Percentiles rank a stretch among this genome's conserved stretches.
phyloP scores from a whole-genome alignment of 1,140 invertebrate species.

The Drosophila varians region DNA sequence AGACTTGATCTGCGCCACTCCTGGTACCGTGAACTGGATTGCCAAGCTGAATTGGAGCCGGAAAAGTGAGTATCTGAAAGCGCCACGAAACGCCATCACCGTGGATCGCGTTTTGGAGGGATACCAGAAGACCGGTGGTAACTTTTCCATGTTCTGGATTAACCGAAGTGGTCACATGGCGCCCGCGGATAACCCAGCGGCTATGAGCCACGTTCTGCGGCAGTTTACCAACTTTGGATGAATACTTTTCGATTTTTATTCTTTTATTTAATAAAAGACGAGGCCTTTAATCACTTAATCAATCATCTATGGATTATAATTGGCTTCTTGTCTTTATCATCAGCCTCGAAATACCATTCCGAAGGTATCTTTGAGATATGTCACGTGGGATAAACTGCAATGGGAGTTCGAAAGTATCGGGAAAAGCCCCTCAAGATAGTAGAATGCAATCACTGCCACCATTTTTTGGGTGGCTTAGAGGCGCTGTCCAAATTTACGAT shows the following conservation, averaged over 20 bases:
- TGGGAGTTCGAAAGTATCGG: not conserved
- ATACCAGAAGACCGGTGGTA: constrained; percentile 87
- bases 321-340: too few relatives aligned
- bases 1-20: constrained; percentile 89
- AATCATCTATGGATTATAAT: too few relatives aligned
- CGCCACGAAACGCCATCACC: constrained; percentile 85
- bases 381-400: constrained; percentile 19
- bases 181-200: constrained; percentile 77
- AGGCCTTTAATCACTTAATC: not conserved
- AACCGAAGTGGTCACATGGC: constrained; percentile 87
- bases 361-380: not conserved
- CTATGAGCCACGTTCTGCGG: constrained; percentile 66
- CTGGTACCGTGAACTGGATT: constrained; percentile 89
- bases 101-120: constrained; percentile 86
- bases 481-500: constrained; percentile 40
- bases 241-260: not conserved
- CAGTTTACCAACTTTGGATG: constrained; percentile 67
- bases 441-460: constrained; percentile 10
- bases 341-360: not conserved
- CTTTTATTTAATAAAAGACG: not conserved
- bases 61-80: constrained; percentile 85
- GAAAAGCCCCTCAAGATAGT: constrained; percentile 41
- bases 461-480: constrained; percentile 14
- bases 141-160: constrained; percentile 91
- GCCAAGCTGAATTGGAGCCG: constrained; percentile 88